These are phyloP conservation scores for Acanthurus leucopareius DNA, from an alignment of 2,797 vertebrate genomes.

Conservation along the genomic window DNA sequence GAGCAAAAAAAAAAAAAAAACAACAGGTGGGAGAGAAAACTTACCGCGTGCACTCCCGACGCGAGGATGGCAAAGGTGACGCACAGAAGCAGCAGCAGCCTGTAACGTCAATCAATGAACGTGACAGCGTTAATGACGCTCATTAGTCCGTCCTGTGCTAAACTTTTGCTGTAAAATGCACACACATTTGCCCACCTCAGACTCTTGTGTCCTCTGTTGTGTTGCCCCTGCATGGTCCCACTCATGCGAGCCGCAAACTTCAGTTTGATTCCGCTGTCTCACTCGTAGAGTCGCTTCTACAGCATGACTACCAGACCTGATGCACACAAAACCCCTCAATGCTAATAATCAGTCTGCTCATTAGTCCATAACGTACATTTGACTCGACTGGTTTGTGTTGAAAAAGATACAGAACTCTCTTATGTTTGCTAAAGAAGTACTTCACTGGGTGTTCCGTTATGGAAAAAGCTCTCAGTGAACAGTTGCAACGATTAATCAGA, in stretches of 20 bases:
- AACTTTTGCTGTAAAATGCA: background rate
- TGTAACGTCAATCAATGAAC: conserved; percentile 40
- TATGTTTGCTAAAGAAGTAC: background rate
- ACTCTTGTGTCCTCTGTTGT: conserved; percentile 33
- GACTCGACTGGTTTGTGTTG: background rate
- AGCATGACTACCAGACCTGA: conserved; percentile 77
- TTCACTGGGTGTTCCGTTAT: too few relatives aligned
- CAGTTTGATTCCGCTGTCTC: conserved; percentile 55
- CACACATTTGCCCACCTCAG: conserved; percentile 65
- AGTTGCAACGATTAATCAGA: too few relatives aligned
- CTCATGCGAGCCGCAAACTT: conserved; percentile 75
- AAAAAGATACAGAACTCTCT: background rate
- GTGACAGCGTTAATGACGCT: background rate
- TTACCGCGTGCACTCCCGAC: conserved; percentile 82
- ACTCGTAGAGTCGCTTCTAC: conserved; percentile 58
- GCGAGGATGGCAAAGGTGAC: conserved; percentile 72
- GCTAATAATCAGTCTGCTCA: background rate
- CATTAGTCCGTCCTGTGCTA: background rate
- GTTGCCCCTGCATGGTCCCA: conserved; percentile 76
- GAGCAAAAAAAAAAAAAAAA: background rate
- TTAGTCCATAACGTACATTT: background rate
- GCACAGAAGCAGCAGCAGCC: conserved; percentile 82
- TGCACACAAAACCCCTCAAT: conserved; percentile 1
- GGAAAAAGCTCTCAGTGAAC: too few relatives aligned
- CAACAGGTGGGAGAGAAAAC: conserved; percentile 57